phyloP scores from a whole-genome alignment of 2,888 invertebrate species.

The Cenopis cana region DNA sequence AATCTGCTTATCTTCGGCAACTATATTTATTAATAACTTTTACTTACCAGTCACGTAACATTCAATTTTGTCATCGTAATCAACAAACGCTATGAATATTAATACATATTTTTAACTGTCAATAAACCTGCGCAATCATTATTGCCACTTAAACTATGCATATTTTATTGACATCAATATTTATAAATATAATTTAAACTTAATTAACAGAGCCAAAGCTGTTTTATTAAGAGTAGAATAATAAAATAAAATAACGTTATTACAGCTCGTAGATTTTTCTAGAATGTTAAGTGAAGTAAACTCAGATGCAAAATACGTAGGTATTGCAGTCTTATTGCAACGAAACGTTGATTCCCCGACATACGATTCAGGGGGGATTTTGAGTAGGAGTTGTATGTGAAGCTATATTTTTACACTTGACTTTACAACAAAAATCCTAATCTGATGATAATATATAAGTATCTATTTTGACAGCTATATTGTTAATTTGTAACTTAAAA shows the following conservation, averaged over 20 bases:
- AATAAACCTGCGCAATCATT: background rate
- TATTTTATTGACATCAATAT: background rate
- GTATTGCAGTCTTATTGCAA: too few species aligned
- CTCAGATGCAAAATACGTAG: too few species aligned
- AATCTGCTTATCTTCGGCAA: background rate
- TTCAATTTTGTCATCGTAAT: constrained; percentile 1
- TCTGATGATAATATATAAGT: too few species aligned
- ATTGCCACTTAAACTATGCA: background rate
- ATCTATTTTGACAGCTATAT: too few species aligned
- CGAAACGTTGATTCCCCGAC: too few species aligned
- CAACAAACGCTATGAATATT: constrained; percentile 2
- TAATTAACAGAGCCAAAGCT: constrained; percentile 17
- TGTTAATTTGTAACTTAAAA: too few species aligned
- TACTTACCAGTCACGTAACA: background rate
- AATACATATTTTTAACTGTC: background rate
- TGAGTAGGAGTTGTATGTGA: too few species aligned
- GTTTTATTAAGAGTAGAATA: background rate
- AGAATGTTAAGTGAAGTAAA: background rate
- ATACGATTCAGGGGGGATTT: too few species aligned
- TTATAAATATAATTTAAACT: constrained; percentile 21
- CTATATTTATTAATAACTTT: background rate
- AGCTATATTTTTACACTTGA: too few species aligned
- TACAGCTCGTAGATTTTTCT: background rate
- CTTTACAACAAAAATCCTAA: too few species aligned
- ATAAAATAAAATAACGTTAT: background rate